Evolutionary conservation across 2,888 invertebrate species (phyloP), one percentile per base, ranked within the genome.

Genomic region (Phyto melanocephala): DNA sequence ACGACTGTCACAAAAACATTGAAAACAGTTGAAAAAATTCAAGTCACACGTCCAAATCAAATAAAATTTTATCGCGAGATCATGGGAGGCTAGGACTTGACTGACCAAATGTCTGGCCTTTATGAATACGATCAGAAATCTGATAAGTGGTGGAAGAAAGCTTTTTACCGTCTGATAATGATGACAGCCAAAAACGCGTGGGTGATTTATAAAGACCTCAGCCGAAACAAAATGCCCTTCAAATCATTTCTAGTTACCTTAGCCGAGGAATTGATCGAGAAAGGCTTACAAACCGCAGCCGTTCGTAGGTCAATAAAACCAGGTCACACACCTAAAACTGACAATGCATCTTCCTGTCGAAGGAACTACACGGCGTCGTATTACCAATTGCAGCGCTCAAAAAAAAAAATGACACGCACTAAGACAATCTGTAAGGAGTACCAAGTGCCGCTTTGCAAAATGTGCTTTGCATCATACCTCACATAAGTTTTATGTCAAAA

Each of bases 81-180:
- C 47, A 47, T 15, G 47, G 47, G 47, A 47, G 47, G 47, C 15
- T 11, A n/a, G 2, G 47, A 47, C 47, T 47, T 42, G 42, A 8
- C 42, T n/a, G 71, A 63, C 20, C 40, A 77, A 77, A 78, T 82
- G 67, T 33, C 22, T 33, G 56, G 60, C 10, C 70, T 77, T 5
- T 74, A 83, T 56, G 77, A 83, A 63, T 63, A 68, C 11, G 80
- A 80, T 65, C 56, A 68, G 24, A 83, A 83, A 65, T 80, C 28
- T 28, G 76, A 76, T 54, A 84, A 80, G 54, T 79, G 79, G 79
- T 80, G 81, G 79, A 68, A 77, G 67, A 81, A 74, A 28, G n/a
- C 54, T 45, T 80, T 83, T 58, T 84, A 78, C 40, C 60, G 72
- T 11, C 68, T 81, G 42, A 22, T 80, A 63, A 78, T 80, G 67